These are phyloP conservation scores for Engraulis encrasicolus DNA, from an alignment of 2,113 vertebrate species.

Conservation along the genomic window DNA sequence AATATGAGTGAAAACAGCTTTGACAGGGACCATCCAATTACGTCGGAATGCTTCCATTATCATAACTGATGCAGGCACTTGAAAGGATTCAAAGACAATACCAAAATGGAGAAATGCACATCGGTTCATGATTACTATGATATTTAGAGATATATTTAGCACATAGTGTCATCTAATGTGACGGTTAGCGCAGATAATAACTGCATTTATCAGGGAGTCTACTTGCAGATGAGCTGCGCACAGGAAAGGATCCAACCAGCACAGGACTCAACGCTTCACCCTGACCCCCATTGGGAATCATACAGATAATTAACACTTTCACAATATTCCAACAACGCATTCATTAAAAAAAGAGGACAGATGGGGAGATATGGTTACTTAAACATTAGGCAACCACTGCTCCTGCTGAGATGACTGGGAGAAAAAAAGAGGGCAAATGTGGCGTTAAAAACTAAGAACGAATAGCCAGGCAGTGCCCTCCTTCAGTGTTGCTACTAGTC, in stretches of 20 bases:
- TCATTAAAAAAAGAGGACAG: background rate
- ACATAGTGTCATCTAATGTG: background rate
- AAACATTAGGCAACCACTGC: conserved; percentile 7
- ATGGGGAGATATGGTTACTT: background rate
- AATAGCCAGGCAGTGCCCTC: no score
- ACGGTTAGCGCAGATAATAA: background rate
- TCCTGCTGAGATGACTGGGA: background rate
- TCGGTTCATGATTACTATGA: background rate
- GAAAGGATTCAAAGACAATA: background rate
- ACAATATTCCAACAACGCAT: conserved; percentile 2
- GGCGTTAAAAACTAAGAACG: background rate
- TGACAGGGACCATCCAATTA: no score
- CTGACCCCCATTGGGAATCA: background rate
- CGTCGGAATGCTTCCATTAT: background rate
- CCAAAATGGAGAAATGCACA: background rate
- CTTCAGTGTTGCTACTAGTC: no score
- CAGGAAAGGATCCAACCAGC: background rate
- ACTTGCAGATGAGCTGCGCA: background rate
- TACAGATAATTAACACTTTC: conserved; percentile 5
- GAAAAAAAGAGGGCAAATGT: background rate
- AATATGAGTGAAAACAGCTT: no score
- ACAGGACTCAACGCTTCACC: background rate
- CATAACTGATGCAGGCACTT: background rate
- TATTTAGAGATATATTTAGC: background rate
- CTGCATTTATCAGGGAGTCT: background rate